A percentile compares a stretch with the other conserved stretches of the same genome.
phyloP scores from a whole-genome alignment of 2,888 invertebrate genomes.

The Trachelus stipa region DNA sequence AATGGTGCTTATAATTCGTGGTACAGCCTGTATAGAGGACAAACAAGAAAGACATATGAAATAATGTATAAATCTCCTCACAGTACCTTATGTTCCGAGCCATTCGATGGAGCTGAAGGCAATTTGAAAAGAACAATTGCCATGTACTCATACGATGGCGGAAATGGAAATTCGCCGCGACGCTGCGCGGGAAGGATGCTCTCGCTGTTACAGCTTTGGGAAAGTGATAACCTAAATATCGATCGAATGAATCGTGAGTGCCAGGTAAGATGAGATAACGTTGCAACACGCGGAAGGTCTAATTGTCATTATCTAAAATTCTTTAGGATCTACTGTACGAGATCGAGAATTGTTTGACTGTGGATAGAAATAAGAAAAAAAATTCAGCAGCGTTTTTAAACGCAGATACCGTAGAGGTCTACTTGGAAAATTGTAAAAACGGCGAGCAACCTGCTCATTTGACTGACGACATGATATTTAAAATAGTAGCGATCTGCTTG shows the following conservation, averaged over 20 bases:
- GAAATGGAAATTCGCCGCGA: slow-evolving; percentile 51
- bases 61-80: slow-evolving; percentile 20
- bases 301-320: neutral
- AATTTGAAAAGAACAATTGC: slow-evolving; percentile 79
- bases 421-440: slow-evolving; percentile 50
- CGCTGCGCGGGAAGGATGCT: slow-evolving; percentile 56
- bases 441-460: slow-evolving; percentile 41
- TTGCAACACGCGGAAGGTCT: neutral
- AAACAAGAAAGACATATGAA: too few relatives aligned
- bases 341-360: slow-evolving; percentile 53
- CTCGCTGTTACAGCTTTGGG: slow-evolving; percentile 60
- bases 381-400: slow-evolving; percentile 30
- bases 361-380: slow-evolving; percentile 37
- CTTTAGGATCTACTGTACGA: slow-evolving; percentile 52
- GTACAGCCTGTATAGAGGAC: too few relatives aligned
- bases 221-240: slow-evolving; percentile 49
- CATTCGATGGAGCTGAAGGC: slow-evolving; percentile 91
- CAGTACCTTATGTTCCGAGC: slow-evolving; percentile 75
- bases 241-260: slow-evolving; percentile 59
- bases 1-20: too few relatives aligned
- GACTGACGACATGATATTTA: slow-evolving; percentile 77
- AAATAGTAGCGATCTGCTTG: slow-evolving; percentile 84
- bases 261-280: slow-evolving; percentile 40
- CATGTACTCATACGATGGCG: slow-evolving; percentile 55
- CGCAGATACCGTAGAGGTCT: slow-evolving; percentile 49